Evolutionary conservation across 2,888 invertebrate genomes (phyloP).

Genomic region (Eretmocerus hayati): DNA sequence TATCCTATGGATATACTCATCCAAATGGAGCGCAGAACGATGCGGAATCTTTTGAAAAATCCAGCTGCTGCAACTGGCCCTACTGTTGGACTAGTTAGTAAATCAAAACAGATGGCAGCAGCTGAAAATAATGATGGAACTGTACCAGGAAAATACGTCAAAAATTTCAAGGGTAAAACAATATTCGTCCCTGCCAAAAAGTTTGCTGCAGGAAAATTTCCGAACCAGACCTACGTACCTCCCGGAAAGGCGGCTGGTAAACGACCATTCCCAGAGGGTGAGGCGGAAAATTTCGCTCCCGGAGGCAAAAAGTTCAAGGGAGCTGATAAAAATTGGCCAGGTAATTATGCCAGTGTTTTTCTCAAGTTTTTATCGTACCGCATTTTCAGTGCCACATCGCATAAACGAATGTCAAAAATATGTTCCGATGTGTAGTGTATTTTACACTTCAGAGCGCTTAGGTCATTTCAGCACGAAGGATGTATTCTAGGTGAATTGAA

Average conservation of each 20-base stretch:
- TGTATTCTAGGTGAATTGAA: not conserved
- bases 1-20: slow-evolving; percentile 41
- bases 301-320: slow-evolving; percentile 17
- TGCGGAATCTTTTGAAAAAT: slow-evolving; percentile 30
- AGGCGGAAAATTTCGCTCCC: slow-evolving; percentile 8
- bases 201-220: slow-evolving; percentile 10
- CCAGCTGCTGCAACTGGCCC: slow-evolving; percentile 7
- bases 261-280: slow-evolving; percentile 15
- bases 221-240: not conserved
- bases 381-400: no score
- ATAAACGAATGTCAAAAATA: no score
- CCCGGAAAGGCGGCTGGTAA: slow-evolving; percentile 14
- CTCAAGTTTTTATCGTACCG: not conserved
- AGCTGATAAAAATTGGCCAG: slow-evolving; percentile 16
- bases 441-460: no score
- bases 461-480: no score
- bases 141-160: slow-evolving; percentile 11
- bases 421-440: no score
- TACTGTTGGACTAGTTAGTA: slow-evolving; percentile 21
- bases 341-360: slow-evolving; percentile 3
- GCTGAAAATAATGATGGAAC: slow-evolving; percentile 14
- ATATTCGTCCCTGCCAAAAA: slow-evolving; percentile 15
- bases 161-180: slow-evolving; percentile 8
- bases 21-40: slow-evolving; percentile 38
- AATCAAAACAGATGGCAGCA: slow-evolving; percentile 20